Evolutionary conservation across 2,888 invertebrate genomes (phyloP), one percentile per base, ranked within the genome.

Genomic region (Leistus spinibarbis): DNA sequence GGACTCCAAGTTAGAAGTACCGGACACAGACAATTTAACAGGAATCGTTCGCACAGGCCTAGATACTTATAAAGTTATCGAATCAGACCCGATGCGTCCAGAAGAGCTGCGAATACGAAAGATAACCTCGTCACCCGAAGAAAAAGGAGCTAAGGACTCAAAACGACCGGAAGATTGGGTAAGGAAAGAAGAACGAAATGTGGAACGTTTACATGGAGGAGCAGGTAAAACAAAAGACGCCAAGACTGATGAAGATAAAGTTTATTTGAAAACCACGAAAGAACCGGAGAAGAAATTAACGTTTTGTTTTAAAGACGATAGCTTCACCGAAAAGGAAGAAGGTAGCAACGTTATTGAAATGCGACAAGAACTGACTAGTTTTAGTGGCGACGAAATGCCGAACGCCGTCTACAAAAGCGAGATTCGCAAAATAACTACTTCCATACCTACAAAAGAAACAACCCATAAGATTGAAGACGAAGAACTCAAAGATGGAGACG

Each of bases 11-110:
- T 13, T 53, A 22, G 68, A 67, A 5, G 86, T 88, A 81, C 88
- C 88, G 80, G 88, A 88, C 79, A 86, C 85, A 1, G 87, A 86
- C 82, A 88, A 89, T 82, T 87, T 88, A 81, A 86, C 86, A 60
- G 87, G 82, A 77, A 79, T 82, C 78, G 82, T 81, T 76, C 80
- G 81, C 67, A 80, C 84, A 78, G 82, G 79, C 78, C 78, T 81
- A 79, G 82, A 82, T 81, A 82, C 80, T 77, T 82, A 81, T 79
- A 84, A 82, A 79, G 77, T 81, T 57, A 81, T 80, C 57, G 83
- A 83, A 78, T 78, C 79, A 76, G 83, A 84, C 76, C 80, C 82
- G n/a, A 77, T 80, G 57, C 79, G 84, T 57, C 84, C 84, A 54
- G 83, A 79, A 62, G 82, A 84, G 75, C 77, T 85, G 66, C 80